Evolutionary conservation across 2,113 vertebrate species (phyloP).

Genomic region (Amphiprion percula): DNA sequence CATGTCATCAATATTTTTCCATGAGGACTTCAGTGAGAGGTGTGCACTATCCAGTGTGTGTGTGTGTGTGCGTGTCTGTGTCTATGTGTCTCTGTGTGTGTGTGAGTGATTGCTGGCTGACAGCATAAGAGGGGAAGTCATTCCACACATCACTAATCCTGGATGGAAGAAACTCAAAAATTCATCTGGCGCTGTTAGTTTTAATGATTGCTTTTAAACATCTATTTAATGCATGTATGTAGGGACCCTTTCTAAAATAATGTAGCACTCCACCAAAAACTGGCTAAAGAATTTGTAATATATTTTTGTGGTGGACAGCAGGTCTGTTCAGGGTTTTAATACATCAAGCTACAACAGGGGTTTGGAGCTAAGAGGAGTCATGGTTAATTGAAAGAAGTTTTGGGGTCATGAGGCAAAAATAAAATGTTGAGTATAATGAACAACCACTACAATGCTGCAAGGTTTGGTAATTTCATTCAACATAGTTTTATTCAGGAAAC

Average conservation of each 20-base stretch:
- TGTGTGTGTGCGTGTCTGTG: background rate
- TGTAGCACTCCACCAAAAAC: too few species aligned
- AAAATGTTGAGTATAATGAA: too few species aligned
- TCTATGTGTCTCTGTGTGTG: background rate
- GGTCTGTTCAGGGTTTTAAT: too few species aligned
- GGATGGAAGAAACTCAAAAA: conserved; percentile 11
- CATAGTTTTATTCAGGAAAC: too few species aligned
- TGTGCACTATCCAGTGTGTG: background rate
- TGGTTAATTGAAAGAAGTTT: too few species aligned
- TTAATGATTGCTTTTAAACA: background rate
- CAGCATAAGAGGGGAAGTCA: conserved; percentile 15
- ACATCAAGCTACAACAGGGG: too few species aligned
- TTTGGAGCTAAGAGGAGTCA: too few species aligned
- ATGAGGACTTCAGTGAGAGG: conserved; percentile 11
- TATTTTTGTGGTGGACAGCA: too few species aligned
- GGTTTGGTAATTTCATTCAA: too few species aligned
- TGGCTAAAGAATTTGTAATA: too few species aligned
- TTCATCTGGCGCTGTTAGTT: background rate
- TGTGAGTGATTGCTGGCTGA: conserved; percentile 14
- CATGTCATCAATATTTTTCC: conserved; percentile 30
- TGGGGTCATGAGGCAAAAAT: too few species aligned
- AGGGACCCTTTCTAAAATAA: background rate
- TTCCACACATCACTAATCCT: conserved; percentile 35
- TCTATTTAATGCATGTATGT: background rate
- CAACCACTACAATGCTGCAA: too few species aligned